phyloP scores from a whole-genome alignment of 2,888 invertebrate genomes.

The Hypomecis atomaria region DNA sequence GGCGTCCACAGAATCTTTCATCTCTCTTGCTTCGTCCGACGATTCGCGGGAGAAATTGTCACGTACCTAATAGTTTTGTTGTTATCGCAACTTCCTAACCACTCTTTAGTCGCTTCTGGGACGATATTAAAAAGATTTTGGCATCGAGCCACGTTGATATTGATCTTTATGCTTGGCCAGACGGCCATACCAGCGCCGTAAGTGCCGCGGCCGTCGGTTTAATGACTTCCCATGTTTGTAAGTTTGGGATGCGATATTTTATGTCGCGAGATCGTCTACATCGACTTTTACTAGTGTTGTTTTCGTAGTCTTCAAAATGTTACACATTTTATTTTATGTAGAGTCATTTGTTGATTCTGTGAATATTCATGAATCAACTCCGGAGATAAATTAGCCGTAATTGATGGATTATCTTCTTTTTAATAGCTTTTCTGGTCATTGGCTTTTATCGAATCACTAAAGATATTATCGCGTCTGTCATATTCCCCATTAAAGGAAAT shows the following conservation, averaged over 20 bases:
- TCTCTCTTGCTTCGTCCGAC: constrained; percentile 42
- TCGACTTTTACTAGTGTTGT: constrained; percentile 65
- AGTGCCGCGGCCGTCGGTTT: constrained; percentile 77
- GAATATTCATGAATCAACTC: constrained; percentile 40
- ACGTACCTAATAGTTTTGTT: constrained; percentile 78
- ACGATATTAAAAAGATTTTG: constrained; percentile 84
- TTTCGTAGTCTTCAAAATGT: constrained; percentile 53
- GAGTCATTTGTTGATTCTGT: constrained; percentile 37
- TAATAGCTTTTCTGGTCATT: constrained; percentile 33
- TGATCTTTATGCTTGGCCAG: constrained; percentile 83
- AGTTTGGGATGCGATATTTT: constrained; percentile 73
- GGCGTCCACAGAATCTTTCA: constrained; percentile 65
- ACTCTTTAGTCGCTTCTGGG: constrained; percentile 77
- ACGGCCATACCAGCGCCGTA: constrained; percentile 77
- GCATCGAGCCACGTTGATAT: constrained; percentile 81
- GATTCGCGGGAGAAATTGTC: constrained; percentile 72
- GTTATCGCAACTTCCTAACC: constrained; percentile 75
- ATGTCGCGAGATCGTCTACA: constrained; percentile 62
- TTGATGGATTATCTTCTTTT: constrained; percentile 40
- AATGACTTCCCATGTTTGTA: constrained; percentile 82
- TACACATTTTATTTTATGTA: constrained; percentile 44
- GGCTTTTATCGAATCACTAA: constrained; percentile 36
- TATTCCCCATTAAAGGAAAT: constrained; percentile 44
- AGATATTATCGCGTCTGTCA: constrained; percentile 56
- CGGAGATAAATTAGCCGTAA: constrained; percentile 37